Evolutionary conservation across 1,140 invertebrate genomes (phyloP), one percentile per base, ranked within the genome.

Genomic region (Hetaerina americana): DNA sequence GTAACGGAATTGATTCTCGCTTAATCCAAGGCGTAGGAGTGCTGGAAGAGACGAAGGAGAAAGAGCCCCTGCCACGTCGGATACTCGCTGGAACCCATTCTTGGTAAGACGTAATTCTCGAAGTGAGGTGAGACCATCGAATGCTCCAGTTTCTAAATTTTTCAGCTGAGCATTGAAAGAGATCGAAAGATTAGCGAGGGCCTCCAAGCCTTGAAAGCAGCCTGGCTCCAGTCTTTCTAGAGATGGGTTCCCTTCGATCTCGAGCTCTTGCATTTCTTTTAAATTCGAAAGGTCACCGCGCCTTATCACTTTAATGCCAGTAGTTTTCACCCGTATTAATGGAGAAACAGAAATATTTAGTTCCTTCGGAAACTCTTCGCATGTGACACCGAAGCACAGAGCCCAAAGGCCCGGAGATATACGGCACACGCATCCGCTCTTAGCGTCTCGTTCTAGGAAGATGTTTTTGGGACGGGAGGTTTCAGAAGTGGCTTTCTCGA

Each of bases 71-170:
- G 78, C 78, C 26, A 82, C 68, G 12, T 78, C 67, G 28, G 77
- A 29, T 31, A 84, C 76, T 66, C 78, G 79, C 5, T 71, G 74
- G 70, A 84, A 82, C 24, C 79, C 79, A 74, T 83, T 83, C 71
- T 82, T 83, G 1, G 81, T 78, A 73, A 84, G 75, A 5, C 78
- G 81, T 27, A 84, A 75, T 70, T 81, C 80, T n/a, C 72, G 73
- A 15, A 84, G 78, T 71, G 77, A 81, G 0, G 70, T 73, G 24
- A 84, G 49, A 8, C 76, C 72, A 8, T 68, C 70, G 57, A 82
- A 82, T 0, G 82, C 76, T 3, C 22, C 40, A 18, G 3, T 57
- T n/a, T 57, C 2, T 10, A 69, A 40, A 8, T 27, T 26, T 31
- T 12, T 68, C 18, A 72, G 71, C 26, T 40, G 66, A 24, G 29